phyloP scores from a whole-genome alignment of 1,140 invertebrate species.

The Drepana arcuata region DNA sequence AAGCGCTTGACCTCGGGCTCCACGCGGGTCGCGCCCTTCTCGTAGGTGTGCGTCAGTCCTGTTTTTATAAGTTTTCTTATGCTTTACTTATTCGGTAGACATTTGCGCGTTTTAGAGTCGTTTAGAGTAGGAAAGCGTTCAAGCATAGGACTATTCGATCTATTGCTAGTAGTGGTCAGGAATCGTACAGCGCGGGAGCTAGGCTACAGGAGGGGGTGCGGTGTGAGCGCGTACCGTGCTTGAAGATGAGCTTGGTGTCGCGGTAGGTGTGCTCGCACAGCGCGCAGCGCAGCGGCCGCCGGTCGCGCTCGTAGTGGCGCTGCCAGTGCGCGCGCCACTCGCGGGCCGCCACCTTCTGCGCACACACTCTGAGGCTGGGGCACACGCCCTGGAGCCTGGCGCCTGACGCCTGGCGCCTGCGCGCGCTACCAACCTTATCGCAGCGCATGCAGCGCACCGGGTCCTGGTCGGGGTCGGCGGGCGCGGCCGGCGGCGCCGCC shows the following conservation, averaged over 20 bases:
- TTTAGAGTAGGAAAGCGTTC: too few species aligned
- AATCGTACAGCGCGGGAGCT: too few species aligned
- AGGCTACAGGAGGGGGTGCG: too few species aligned
- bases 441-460: constrained; percentile 37
- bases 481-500: constrained; percentile 19
- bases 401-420: too few species aligned
- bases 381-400: not conserved
- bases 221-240: too few species aligned
- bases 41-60: constrained; percentile 33
- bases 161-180: too few species aligned
- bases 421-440: too few species aligned
- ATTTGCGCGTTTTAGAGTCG: too few species aligned
- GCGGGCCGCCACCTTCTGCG: constrained; percentile 24
- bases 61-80: too few species aligned
- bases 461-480: constrained; percentile 19
- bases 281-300: constrained; percentile 72
- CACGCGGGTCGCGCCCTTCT: constrained; percentile 11
- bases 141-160: too few species aligned
- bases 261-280: constrained; percentile 73
- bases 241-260: constrained; percentile 46
- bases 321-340: constrained; percentile 43
- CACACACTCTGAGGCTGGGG: not conserved
- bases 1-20: constrained; percentile 33
- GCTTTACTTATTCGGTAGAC: too few species aligned
- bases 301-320: constrained; percentile 45